Percentiles rank a stretch among this genome's conserved stretches.
These are phyloP conservation scores for Sebastes vulpes DNA, from an alignment of 2,797 vertebrate species.

Conservation along the genomic window DNA sequence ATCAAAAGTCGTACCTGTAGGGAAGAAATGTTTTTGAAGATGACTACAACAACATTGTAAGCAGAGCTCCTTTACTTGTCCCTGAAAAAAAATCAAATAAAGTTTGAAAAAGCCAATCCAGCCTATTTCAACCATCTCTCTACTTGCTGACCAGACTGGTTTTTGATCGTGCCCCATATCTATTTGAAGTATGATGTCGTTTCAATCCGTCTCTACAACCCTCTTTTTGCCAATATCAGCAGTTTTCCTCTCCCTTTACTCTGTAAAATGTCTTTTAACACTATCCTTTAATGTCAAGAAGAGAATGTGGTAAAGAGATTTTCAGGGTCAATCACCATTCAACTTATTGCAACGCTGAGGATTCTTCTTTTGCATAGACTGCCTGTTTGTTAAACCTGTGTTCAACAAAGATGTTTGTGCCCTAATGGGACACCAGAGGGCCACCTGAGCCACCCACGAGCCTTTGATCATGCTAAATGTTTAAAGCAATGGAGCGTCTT, in stretches of 20 bases:
- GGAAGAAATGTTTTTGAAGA: neutral
- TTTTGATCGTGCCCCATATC: constrained; percentile 11
- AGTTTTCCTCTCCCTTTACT: constrained; percentile 11
- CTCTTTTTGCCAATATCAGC: constrained; percentile 45
- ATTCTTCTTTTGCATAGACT: neutral
- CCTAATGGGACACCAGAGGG: constrained; percentile 1
- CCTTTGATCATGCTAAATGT: neutral
- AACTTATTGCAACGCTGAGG: neutral
- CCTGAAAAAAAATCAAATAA: neutral
- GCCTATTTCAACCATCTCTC: neutral
- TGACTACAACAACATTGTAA: neutral
- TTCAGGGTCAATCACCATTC: constrained; percentile 20
- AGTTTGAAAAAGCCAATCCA: neutral
- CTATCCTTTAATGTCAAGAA: constrained; percentile 29
- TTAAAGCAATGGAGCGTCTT: neutral
- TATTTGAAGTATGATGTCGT: constrained; percentile 2
- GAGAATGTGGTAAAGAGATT: constrained; percentile 3
- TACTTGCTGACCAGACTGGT: constrained; percentile 29
- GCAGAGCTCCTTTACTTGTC: neutral
- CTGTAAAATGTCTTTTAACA: constrained; percentile 13
- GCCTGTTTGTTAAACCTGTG: neutral
- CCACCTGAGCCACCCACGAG: constrained; percentile 5
- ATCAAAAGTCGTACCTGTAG: neutral
- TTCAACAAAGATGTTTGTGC: neutral
- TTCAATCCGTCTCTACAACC: constrained; percentile 5